Evolutionary conservation across 1,140 invertebrate genomes (phyloP).

Genomic region (Colletes latitarsis): DNA sequence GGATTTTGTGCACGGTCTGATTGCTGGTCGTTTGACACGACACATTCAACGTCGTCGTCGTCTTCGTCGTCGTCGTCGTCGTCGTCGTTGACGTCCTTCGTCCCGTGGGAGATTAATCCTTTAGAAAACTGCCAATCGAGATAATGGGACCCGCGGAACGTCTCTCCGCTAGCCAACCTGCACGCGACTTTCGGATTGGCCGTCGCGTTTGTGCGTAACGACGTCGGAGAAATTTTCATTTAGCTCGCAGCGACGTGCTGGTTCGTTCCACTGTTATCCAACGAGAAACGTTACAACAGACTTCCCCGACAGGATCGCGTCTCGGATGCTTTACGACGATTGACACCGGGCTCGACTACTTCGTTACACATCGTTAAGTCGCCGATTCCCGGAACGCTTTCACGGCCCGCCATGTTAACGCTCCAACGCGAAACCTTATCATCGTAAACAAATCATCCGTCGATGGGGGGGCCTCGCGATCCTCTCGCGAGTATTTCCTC

Average conservation of each 20-base stretch:
- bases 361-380: conserved; percentile 64
- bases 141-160: conserved; percentile 13
- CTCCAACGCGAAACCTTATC: conserved; percentile 57
- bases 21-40: conserved; percentile 18
- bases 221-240: conserved; percentile 55
- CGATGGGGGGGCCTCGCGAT: conserved; percentile 41
- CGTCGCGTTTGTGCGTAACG: conserved; percentile 36
- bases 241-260: conserved; percentile 11
- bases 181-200: conserved; percentile 12
- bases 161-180: neutral
- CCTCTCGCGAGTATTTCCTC: conserved; percentile 31
- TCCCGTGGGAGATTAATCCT: conserved; percentile 38
- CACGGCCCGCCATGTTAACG: conserved; percentile 7
- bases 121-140: conserved; percentile 42
- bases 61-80: too few relatives aligned
- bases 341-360: conserved; percentile 52
- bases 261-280: conserved; percentile 20
- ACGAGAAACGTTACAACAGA: conserved; percentile 18
- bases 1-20: conserved; percentile 36
- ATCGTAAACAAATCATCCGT: conserved; percentile 67
- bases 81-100: conserved; percentile 30
- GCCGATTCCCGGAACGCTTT: conserved; percentile 38
- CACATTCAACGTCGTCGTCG: neutral
- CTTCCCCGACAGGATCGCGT: conserved; percentile 17
- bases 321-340: conserved; percentile 59